Percentiles rank a stretch among this genome's conserved stretches.
Evolutionary conservation across 2,888 invertebrate species (phyloP).

Genomic region (Drosophila differens): DNA sequence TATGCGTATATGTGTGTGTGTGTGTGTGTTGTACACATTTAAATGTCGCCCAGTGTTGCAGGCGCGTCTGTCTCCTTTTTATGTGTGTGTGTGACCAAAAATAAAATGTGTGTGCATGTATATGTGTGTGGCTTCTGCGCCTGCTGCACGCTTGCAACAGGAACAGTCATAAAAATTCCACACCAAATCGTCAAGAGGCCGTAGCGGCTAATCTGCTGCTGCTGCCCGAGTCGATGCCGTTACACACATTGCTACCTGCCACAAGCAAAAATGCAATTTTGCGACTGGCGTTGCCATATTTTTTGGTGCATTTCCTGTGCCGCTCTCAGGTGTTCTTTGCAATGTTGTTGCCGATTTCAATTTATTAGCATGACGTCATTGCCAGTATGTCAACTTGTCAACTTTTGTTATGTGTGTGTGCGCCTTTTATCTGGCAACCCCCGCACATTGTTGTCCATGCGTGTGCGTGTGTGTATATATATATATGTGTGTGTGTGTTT

Average conservation of each 20-base stretch:
- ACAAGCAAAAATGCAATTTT: slow-evolving; percentile 35
- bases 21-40: slow-evolving; percentile 49
- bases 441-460: slow-evolving; percentile 54
- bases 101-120: slow-evolving; percentile 60
- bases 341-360: slow-evolving; percentile 30
- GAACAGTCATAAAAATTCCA: slow-evolving; percentile 69
- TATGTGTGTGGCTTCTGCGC: slow-evolving; percentile 36
- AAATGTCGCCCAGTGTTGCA: slow-evolving; percentile 60
- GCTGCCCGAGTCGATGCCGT: slow-evolving; percentile 28
- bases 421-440: slow-evolving; percentile 56
- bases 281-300: slow-evolving; percentile 46
- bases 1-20: slow-evolving; percentile 44
- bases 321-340: slow-evolving; percentile 36
- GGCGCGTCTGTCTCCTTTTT: slow-evolving; percentile 37
- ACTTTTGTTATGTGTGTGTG: slow-evolving; percentile 55
- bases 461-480: slow-evolving; percentile 7
- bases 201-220: slow-evolving; percentile 51
- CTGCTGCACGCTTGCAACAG: slow-evolving; percentile 58
- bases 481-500: slow-evolving; percentile 12
- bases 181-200: slow-evolving; percentile 27
- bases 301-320: slow-evolving; percentile 40
- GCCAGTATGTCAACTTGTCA: slow-evolving; percentile 54
- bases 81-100: slow-evolving; percentile 59
- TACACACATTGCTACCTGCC: slow-evolving; percentile 42
- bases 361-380: slow-evolving; percentile 68